Base-by-base conservation (phyloP, 1,140 invertebrate genomes). In the Cyrtorhinus lividipennis region DNA sequence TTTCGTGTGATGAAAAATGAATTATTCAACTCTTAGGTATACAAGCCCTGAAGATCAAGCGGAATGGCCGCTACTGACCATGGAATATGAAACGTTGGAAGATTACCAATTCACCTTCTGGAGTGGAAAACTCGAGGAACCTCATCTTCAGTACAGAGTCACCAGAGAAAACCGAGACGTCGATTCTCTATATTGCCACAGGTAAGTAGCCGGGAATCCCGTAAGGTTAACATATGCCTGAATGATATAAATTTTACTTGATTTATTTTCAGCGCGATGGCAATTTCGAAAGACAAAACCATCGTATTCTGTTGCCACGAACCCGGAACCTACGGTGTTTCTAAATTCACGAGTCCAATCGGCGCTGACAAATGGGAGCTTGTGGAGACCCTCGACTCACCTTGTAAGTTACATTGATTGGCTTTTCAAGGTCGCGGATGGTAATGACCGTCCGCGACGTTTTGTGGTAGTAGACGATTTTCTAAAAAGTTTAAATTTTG, bases 111-210 rank as follows among this genome's bases (percentile, higher is more conserved):
- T 88, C 18, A 75, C 86, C 1, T 87, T 86, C 70, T 92, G 89
- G 89, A 84, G 81, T 48, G 87, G 87, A 8, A 81, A 81, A 59
- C 78, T 90, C 44, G 89, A 91, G 48, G 81, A 90, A 58, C 79
- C 83, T 23, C 73, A 76, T 24, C 78, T 92, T 73, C 71, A 84
- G 12, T 72, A 89, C 2, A 79, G 85, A 48, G 82, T 82, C 58
- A 78, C 78, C 59, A 77, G 77, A 22, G 73, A 78, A 0, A 79
- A 79, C 1, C 68, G 66, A 5, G 75, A 76, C 64, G 74, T 86
- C 45, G 78, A 85, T 27, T 79, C 84, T 0, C 77, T 93, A 24
- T 69, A 83, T 53, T 92, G 87, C 72, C 85, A 88, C 71, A 84
- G 83, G 80, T 85, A 70, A 74, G 74, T 56, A 53, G 20, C 72